Conservation (phyloP, 2,888 invertebrate genomes). For the Protodeltote pygarga region DNA sequence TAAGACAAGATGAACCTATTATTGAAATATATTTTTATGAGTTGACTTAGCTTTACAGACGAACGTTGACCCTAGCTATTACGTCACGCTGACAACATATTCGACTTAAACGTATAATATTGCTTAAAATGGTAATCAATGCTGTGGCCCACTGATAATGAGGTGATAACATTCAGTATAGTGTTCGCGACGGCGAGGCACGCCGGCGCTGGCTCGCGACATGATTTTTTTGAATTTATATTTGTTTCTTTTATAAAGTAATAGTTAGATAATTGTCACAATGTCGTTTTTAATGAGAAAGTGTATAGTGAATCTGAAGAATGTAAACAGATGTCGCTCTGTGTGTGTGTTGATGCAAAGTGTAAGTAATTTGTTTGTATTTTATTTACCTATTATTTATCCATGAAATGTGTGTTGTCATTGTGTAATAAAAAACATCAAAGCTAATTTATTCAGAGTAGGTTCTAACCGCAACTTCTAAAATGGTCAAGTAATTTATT, state of each 20-base stretch:
- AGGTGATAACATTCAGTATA: constrained; percentile 73
- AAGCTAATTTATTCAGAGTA: no score
- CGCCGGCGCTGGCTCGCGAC: constrained; percentile 51
- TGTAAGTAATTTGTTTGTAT: constrained; percentile 64
- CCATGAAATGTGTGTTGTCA: no score
- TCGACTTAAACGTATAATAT: constrained; percentile 58
- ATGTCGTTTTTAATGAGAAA: constrained; percentile 76
- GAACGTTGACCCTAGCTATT: constrained; percentile 58
- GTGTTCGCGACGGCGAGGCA: constrained; percentile 53
- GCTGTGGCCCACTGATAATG: constrained; percentile 67
- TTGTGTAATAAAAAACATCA: no score
- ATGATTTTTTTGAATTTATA: constrained; percentile 37
- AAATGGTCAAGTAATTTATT: no score
- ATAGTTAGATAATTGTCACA: constrained; percentile 9
- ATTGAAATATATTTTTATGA: constrained; percentile 13
- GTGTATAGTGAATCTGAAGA: constrained; percentile 67
- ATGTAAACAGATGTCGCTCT: constrained; percentile 63
- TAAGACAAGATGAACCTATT: no score
- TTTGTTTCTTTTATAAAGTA: constrained; percentile 1
- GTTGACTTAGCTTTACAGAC: constrained; percentile 41
- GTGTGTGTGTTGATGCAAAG: constrained; percentile 58
- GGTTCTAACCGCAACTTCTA: no score
- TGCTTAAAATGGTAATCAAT: constrained; percentile 74
- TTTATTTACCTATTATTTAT: no score
- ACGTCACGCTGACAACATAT: constrained; percentile 55